phyloP scores from a whole-genome alignment of 2,113 vertebrate genomes.

The Sapajus apella region DNA sequence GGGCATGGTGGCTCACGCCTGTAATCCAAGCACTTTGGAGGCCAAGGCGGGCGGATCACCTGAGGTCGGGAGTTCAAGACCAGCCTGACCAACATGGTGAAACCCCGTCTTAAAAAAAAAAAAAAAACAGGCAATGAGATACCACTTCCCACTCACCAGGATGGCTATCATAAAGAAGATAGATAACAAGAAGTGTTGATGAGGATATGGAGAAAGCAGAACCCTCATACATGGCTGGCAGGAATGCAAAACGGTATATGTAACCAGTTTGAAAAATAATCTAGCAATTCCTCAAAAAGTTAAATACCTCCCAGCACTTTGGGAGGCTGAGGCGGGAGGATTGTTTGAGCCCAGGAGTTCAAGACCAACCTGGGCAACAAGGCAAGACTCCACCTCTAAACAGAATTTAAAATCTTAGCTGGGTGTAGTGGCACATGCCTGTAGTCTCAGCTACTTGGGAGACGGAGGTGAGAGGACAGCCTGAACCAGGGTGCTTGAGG shows the following conservation, averaged over 20 bases:
- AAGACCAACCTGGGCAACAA: background rate
- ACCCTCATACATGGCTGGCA: background rate
- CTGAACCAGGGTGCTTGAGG: background rate
- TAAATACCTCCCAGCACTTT: background rate
- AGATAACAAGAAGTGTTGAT: background rate
- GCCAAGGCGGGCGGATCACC: no score
- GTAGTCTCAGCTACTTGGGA: background rate
- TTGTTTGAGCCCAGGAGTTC: background rate
- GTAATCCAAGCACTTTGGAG: no score
- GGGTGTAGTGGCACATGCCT: fast-evolving
- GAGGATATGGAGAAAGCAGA: background rate
- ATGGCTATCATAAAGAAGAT: background rate
- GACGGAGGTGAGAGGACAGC: background rate
- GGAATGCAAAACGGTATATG: background rate
- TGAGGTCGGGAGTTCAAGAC: no score
- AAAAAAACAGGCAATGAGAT: background rate
- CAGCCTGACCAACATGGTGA: no score
- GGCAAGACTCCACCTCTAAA: background rate
- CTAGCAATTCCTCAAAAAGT: background rate
- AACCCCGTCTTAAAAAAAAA: no score
- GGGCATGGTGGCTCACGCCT: no score
- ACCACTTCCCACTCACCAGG: background rate
- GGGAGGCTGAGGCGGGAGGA: background rate
- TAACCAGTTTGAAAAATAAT: background rate
- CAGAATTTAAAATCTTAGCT: background rate